Base-by-base conservation (phyloP, 2,113 vertebrate genomes). In the Aptenodytes patagonicus region DNA sequence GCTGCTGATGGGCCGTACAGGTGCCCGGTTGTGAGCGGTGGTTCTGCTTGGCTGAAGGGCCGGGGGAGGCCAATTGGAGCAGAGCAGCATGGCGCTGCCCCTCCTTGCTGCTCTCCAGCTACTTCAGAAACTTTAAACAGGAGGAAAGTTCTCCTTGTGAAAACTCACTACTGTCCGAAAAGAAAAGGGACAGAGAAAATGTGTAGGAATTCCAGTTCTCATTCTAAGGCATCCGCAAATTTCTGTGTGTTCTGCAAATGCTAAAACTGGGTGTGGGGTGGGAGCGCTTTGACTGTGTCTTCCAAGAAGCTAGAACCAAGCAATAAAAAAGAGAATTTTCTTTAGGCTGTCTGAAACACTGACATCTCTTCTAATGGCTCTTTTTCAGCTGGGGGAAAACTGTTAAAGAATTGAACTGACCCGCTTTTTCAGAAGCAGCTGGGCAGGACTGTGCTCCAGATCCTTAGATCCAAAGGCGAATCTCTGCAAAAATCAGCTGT, bases 31-130 rank as follows among this genome's bases (percentile, higher is more conserved):
- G 46, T 25, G 28, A 76, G 52, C 5, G 2, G 52, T 34, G 38
- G 36, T 47, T 62, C 29, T 2, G 3, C 32, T 55, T 42, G 65
- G 13, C 40, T 58, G 58, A 44, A 51, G 52, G 68, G 36, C 47
- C 1, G 3, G n/a, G 17, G 11, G 17, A 73, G 58, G 54, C 28
- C 44, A 26, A 0, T 0, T 29, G 25, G n/a, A 80, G 61, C 51
- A 70, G 29, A 66, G 31, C 52, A 49, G 42, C 42, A 6, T 19
- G 40, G 32, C 1, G 1, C 24, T 86, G 36, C 15, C 60, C 26
- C 34, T 65, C 84, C 83, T 82, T 61, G 49, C 46, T 87, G 58
- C 49, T 61, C 54, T 81, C 26, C 13, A 55, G 77, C 38, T 81
- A 7, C 17, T 60, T 76, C n/a, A n/a, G 36, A 83, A 86, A 38